These are phyloP conservation scores for Xiphophorus hellerii DNA, from an alignment of 2,113 vertebrate species.

Conservation along the genomic window DNA sequence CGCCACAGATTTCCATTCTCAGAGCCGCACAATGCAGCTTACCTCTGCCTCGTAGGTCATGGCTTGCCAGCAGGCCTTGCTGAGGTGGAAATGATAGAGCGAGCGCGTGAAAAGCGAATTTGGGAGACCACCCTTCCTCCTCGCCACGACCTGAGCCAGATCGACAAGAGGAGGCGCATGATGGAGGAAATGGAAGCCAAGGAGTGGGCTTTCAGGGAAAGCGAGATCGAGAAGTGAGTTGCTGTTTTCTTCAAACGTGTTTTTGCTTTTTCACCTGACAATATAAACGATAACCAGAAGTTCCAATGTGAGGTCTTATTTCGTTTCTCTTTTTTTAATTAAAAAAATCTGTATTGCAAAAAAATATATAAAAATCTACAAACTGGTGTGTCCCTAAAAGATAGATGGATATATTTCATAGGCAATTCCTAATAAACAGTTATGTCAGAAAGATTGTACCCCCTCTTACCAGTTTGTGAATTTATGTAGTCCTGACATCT, in stretches of 20 bases:
- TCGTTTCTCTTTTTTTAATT: too few species aligned
- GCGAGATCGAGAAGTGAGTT: conserved; percentile 89
- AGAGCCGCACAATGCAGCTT: not conserved
- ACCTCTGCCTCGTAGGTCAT: conserved; percentile 76
- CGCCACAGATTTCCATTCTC: not conserved
- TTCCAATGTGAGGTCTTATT: not conserved
- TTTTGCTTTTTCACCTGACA: not conserved
- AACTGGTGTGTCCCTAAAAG: too few species aligned
- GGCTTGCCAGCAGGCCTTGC: conserved; percentile 91
- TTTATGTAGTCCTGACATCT: too few species aligned
- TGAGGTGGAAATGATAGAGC: conserved; percentile 92
- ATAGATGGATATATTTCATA: too few species aligned
- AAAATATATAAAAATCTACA: not conserved
- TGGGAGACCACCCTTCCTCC: conserved; percentile 90
- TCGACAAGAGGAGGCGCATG: conserved; percentile 86
- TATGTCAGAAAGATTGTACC: too few species aligned
- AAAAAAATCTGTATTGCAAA: not conserved
- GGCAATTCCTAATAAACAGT: too few species aligned
- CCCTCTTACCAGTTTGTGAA: too few species aligned
- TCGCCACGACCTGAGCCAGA: conserved; percentile 75
- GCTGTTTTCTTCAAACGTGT: not conserved
- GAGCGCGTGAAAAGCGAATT: conserved; percentile 83
- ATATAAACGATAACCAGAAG: not conserved
- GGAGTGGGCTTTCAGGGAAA: conserved; percentile 93
- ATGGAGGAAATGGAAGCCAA: conserved; percentile 91